Base-by-base conservation (phyloP, 2,113 vertebrate genomes). In the Rhea pennata region DNA sequence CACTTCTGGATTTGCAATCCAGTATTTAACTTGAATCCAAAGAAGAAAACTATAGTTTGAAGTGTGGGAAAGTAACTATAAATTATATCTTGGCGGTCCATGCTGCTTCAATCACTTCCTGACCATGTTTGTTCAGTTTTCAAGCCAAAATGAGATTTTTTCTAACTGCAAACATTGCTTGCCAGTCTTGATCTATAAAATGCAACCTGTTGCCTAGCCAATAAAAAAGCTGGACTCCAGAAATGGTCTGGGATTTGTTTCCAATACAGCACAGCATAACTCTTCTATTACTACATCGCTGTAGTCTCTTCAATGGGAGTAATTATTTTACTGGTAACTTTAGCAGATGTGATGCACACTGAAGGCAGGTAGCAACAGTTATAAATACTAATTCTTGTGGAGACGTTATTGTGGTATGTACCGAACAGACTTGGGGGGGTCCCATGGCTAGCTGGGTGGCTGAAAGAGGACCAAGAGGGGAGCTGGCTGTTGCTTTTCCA, bases 11-110 rank as follows among this genome's bases (percentile, higher is more conserved):
- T 84, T 93, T 86, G 53, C 44, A 91, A 65, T 66, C 40, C n/a
- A 84, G n/a, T 69, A 36, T 83, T 94, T 91, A 89, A 87, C 91
- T 92, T 89, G 67, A 92, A 24, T 74, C 84, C 36, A 51, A 54
- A 83, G 87, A 75, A 75, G 29, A 87, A 61, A 96, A 69, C 58
- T 77, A 7, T 72, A 82, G 29, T 82, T 93, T 88, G 14, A 96
- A 94, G 87, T 94, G 78, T 93, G 93, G 84, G 92, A 95, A 97
- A 94, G 51, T 71, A 92, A 90, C 94, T 88, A 74, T 96, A 97
- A 96, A 95, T 96, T 95, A 79, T 82, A 64, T 91, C 46, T 92
- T 91, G 95, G 87, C 81, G 0, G 78, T 80, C 66, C 36, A 10
- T 87, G 64, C 27, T 90, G 33, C 46, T 91, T 93, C 92, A 93